Evolutionary conservation across 2,113 vertebrate genomes (phyloP), one percentile per base, ranked within the genome.

Genomic region (Noturus placidus): DNA sequence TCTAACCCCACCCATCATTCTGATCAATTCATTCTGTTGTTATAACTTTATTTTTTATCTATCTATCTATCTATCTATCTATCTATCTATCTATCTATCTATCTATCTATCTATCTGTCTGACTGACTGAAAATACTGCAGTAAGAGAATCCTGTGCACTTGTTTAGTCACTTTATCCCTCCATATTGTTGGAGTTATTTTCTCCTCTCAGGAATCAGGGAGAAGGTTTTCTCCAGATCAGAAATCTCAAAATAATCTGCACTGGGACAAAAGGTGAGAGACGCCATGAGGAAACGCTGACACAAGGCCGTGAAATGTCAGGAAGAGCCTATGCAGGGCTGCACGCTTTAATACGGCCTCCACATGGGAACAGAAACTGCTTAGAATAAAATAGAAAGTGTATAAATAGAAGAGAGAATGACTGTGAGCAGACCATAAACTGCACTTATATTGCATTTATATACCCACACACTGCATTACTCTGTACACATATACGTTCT

Each of bases 191-290:
- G 22, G 20, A 25, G 56, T 61, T 61, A 82, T 82, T 82, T 81
- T 61, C 57, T 61, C 35, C 27, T 38, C 57, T 82, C 15, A 19
- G 33, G 33, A 61, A 35, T 42, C 79, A 61, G 33, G 54, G 79
- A 61, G 79, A 61, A 38, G 33, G 79, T 27, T 82, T 82, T 82
- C 79, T 82, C 57, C 33, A 2, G 35, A 61, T 82, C 33, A 82
- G 56, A 38, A 82, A 61, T 61, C 79, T 82, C 22, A 82, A 82
- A 82, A 82, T 82, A 82, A 82, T 82, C 79, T 82, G 79, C 33
- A 9, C 19, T 82, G 56, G 79, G 79, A 61, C 79, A 61, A 61
- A 61, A 82, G 56, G 79, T 81, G 56, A 59, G 54, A 81, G 13
- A 81, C 4, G 56, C 19, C 30, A 2, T 35, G 79, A 81, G 54